These are phyloP conservation scores for Rhinopomastus cyanomelas DNA, from an alignment of 2,113 vertebrate species.

Conservation along the genomic window DNA sequence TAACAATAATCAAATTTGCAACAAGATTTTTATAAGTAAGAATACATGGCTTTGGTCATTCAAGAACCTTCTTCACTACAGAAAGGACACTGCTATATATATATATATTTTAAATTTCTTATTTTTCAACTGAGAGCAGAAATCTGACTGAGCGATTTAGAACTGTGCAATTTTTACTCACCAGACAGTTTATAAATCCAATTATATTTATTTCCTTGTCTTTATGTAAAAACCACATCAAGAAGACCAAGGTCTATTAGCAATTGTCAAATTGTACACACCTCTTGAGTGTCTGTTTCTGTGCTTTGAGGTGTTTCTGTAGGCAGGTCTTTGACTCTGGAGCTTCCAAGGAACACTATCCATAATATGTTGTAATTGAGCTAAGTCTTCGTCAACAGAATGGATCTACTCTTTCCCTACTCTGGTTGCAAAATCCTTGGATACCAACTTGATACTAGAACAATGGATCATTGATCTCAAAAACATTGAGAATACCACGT, in stretches of 20 bases:
- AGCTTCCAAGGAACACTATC: background rate
- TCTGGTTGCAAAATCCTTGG: background rate
- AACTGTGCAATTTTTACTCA: background rate
- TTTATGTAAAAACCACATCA: background rate
- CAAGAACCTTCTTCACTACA: background rate
- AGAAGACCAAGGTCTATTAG: background rate
- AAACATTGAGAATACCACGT: background rate
- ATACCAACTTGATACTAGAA: background rate
- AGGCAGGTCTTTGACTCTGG: background rate
- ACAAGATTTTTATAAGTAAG: background rate
- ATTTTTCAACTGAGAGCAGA: background rate
- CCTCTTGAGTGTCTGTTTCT: background rate
- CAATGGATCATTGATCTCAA: background rate
- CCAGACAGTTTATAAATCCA: background rate
- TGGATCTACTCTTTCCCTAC: background rate
- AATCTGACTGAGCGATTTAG: background rate
- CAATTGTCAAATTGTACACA: background rate
- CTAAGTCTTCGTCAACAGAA: background rate
- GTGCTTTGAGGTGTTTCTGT: background rate
- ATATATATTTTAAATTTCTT: background rate
- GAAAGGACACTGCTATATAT: background rate
- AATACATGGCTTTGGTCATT: background rate
- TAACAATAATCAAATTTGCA: background rate
- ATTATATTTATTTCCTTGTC: background rate
- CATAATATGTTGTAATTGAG: background rate